These are phyloP conservation scores for Thunnus albacares DNA, from an alignment of 2,797 vertebrate genomes.

Conservation along the genomic window DNA sequence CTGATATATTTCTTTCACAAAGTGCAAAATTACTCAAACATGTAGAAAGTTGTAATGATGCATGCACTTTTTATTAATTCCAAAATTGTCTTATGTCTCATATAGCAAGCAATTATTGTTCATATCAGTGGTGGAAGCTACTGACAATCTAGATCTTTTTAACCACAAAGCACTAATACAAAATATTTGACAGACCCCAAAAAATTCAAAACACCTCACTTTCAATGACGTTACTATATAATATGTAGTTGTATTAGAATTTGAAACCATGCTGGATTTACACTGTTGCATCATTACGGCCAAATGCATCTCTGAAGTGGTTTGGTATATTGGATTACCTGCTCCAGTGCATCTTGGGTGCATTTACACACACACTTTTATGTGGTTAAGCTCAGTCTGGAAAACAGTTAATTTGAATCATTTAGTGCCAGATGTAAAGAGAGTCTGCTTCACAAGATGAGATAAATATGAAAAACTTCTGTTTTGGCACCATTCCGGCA, in stretches of 20 bases:
- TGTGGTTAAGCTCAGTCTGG: slow-evolving; percentile 52
- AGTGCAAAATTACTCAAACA: slow-evolving; percentile 10
- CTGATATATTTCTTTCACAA: slow-evolving; percentile 20
- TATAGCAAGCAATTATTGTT: not conserved
- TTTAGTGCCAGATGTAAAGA: slow-evolving; percentile 60
- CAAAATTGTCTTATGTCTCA: not conserved
- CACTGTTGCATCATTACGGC: slow-evolving; percentile 15
- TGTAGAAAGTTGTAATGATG: slow-evolving; percentile 19
- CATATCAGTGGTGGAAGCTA: not conserved
- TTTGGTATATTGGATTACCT: slow-evolving; percentile 25
- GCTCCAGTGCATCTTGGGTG: slow-evolving; percentile 24
- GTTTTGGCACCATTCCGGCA: slow-evolving; percentile 61
- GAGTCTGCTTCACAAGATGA: slow-evolving; percentile 58
- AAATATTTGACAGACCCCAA: no score
- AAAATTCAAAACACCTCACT: not conserved
- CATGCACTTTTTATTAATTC: not conserved
- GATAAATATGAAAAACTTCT: slow-evolving; percentile 65
- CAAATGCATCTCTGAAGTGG: slow-evolving; percentile 20
- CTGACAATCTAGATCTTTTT: not conserved
- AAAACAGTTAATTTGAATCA: slow-evolving; percentile 60
- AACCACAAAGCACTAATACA: not conserved
- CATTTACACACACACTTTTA: slow-evolving; percentile 42
- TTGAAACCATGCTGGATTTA: slow-evolving; percentile 13
- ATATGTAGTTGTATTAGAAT: slow-evolving; percentile 7
- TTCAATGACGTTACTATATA: not conserved